Evolutionary conservation across 1,140 invertebrate species (phyloP).

Genomic region (Periplaneta americana): DNA sequence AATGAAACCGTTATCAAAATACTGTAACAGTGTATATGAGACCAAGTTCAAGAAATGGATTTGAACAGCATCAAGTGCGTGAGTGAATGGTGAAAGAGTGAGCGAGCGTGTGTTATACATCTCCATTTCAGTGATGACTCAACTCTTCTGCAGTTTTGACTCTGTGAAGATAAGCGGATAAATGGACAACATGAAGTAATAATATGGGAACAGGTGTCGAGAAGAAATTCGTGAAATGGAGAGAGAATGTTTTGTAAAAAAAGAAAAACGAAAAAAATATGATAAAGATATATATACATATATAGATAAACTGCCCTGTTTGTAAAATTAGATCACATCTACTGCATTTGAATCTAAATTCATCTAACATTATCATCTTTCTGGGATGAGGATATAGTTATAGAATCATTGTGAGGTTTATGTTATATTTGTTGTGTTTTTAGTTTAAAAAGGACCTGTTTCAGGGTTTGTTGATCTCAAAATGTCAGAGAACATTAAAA

Average conservation of each 20-base stretch:
- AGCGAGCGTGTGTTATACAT: not conserved
- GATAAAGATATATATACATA: not conserved
- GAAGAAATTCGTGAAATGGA: not conserved
- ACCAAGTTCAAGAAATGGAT: not conserved
- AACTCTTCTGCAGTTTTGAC: not conserved
- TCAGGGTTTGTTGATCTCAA: conserved; percentile 18
- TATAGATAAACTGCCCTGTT: not conserved
- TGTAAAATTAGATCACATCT: not conserved
- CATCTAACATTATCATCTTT: not conserved
- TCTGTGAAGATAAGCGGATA: not conserved
- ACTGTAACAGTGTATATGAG: not conserved
- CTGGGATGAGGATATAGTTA: not conserved
- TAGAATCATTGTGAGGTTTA: not conserved
- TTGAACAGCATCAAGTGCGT: not conserved
- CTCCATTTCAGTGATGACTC: not conserved
- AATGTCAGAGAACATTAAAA: conserved; percentile 1
- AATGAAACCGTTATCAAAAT: not conserved
- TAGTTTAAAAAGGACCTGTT: conserved; percentile 2
- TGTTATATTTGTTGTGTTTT: not conserved
- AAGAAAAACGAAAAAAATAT: too few relatives aligned
- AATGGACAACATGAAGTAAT: not conserved
- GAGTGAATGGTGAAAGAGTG: not conserved
- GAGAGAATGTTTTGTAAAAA: not conserved
- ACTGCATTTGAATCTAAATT: not conserved
- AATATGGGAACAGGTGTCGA: not conserved